These are phyloP conservation scores for Patiria pectinifera DNA, from an alignment of 53 echinoderm and acorn worm species.

Conservation along the genomic window DNA sequence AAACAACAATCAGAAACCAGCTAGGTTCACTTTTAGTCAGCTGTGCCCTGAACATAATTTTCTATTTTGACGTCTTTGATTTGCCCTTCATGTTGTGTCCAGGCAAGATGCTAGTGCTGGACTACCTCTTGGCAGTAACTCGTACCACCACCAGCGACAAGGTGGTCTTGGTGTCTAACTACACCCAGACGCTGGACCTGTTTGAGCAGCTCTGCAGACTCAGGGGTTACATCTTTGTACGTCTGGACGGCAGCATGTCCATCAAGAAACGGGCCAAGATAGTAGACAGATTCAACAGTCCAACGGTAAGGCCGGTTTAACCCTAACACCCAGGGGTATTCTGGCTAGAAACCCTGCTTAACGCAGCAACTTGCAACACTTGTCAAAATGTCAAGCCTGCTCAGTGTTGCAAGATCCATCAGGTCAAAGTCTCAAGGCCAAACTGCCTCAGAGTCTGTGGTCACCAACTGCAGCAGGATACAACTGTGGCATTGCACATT, in stretches of 20 bases:
- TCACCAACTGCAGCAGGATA: no score
- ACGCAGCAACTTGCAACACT: neutral
- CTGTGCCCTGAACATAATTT: no score
- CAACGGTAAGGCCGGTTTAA: constrained; percentile 65
- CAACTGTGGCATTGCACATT: no score
- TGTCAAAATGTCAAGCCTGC: no score
- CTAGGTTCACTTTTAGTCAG: no score
- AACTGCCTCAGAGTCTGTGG: no score
- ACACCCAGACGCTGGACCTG: constrained; percentile 93
- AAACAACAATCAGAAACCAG: no score
- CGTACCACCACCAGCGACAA: constrained; percentile 89
- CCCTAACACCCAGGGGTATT: no score
- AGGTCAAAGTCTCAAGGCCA: no score
- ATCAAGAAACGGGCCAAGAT: constrained; percentile 98
- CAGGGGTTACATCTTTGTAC: constrained; percentile 86
- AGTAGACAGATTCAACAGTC: constrained; percentile 94
- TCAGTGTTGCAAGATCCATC: no score
- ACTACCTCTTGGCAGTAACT: constrained; percentile 90
- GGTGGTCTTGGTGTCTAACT: constrained; percentile 97
- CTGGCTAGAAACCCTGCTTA: neutral
- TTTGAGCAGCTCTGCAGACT: constrained; percentile 91
- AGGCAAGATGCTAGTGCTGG: constrained; percentile 96
- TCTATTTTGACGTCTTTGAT: neutral
- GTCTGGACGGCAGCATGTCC: constrained; percentile 96
- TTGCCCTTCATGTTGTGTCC: neutral